Percentiles rank a stretch among this genome's conserved stretches.
phyloP scores from a whole-genome alignment of 1,140 invertebrate genomes.

The Drosophila dunni region DNA sequence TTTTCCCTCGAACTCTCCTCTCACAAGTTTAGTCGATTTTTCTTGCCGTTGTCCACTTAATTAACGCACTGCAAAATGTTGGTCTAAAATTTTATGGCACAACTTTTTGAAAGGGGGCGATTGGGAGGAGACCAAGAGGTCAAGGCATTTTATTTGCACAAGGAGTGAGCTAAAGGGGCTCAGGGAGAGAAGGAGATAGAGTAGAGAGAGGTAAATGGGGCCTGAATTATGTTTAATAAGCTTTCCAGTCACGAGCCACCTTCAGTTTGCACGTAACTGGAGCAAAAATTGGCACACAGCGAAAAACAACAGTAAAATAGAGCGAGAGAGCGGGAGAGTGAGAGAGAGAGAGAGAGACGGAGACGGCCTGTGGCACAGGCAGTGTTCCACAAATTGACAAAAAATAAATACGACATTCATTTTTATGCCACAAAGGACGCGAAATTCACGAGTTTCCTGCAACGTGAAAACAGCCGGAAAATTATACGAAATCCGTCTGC shows the following conservation, averaged over 20 bases:
- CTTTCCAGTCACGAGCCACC: slow-evolving; percentile 36
- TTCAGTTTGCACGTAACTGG: slow-evolving; percentile 55
- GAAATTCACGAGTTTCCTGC: slow-evolving; percentile 73
- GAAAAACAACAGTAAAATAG: slow-evolving; percentile 32
- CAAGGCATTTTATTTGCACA: neutral
- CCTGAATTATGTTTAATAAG: slow-evolving; percentile 72
- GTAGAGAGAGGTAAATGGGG: neutral
- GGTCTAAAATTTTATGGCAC: slow-evolving; percentile 9
- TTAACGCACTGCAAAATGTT: slow-evolving; percentile 66
- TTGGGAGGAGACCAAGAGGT: neutral
- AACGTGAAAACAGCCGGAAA: slow-evolving; percentile 74
- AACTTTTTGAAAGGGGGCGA: neutral
- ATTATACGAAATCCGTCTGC: slow-evolving; percentile 54
- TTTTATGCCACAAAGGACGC: slow-evolving; percentile 64
- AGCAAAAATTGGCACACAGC: slow-evolving; percentile 74
- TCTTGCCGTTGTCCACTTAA: slow-evolving; percentile 47
- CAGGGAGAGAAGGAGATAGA: neutral
- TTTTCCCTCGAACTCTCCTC: neutral
- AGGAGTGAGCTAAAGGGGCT: neutral
- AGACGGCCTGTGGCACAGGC: slow-evolving; percentile 15
- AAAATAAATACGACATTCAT: slow-evolving; percentile 71
- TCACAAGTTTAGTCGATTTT: neutral
- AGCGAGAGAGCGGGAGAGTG: slow-evolving; percentile 12
- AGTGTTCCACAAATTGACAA: slow-evolving; percentile 21
- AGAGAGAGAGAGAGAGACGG: slow-evolving; percentile 10